phyloP scores from a whole-genome alignment of 2,113 vertebrate genomes.

The Trichechus manatus region DNA sequence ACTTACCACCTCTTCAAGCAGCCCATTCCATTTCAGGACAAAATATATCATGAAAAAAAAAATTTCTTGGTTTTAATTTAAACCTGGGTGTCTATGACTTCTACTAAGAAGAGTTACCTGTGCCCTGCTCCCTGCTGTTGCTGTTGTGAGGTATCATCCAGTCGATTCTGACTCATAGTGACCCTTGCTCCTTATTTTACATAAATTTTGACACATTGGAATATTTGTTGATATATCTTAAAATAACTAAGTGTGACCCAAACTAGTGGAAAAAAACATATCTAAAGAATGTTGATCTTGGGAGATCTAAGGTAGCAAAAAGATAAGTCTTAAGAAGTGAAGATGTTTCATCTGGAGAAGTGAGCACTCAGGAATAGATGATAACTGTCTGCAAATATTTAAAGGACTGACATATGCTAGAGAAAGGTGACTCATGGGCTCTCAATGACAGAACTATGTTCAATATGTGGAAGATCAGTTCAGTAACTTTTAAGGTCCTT shows the following conservation, averaged over 20 bases:
- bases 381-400: too few species aligned
- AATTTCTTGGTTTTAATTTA: neutral
- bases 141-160: too few species aligned
- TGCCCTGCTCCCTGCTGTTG: too few species aligned
- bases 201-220: neutral
- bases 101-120: neutral
- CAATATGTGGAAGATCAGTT: neutral
- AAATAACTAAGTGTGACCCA: neutral
- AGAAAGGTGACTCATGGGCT: neutral
- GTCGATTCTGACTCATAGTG: too few species aligned
- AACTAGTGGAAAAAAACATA: neutral
- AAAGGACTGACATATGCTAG: neutral
- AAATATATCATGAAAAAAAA: neutral
- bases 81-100: neutral
- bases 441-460: neutral
- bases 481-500: neutral
- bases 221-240: neutral
- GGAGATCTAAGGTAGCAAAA: rapidly evolving
- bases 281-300: neutral
- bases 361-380: rapidly evolving
- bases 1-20: rapidly evolving
- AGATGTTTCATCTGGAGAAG: neutral
- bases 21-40: neutral
- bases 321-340: neutral
- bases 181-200: rapidly evolving